Base-by-base conservation (phyloP, 1,140 invertebrate genomes). In the Spodoptera frugiperda region DNA sequence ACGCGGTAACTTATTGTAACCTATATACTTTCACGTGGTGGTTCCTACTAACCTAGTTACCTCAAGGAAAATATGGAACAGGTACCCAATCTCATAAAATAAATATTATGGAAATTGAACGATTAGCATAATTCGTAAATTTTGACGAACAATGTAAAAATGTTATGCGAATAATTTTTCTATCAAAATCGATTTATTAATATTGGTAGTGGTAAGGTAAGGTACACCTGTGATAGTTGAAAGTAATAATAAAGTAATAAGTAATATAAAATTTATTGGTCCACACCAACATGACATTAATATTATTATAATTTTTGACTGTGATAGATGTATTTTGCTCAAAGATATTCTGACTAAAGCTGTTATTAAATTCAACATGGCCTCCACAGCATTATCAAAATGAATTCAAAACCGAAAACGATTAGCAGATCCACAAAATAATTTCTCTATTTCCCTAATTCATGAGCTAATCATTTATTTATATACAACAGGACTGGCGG, bases 41-140 rank as follows among this genome's bases (percentile, higher is more conserved):
- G 4, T 21, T 21, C 8, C n/a, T 53, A 3, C 11, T 25, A 55
- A 21, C 19, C 17, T 10, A 9, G 17, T 10, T 55, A 25, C 25
- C 54, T 10, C 25, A 21, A 55, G 54, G 54, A 14, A 55, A 55
- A 55, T 15, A 25, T 25, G 21, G 21, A 14, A 55, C 33, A 39
- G 25, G 54, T 21, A 12, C 6, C 10, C 10, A 14, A 25, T 55
- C 19, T 55, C 21, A 12, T 55, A 55, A 55, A 25, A 25, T 25
- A 55, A 55, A 55, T 25, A 55, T 55, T 55, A 55, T 55, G 54
- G 10, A 55, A 55, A 55, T 55, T 25, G 54, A 25, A 12, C 14
- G 9, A 55, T 55, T 55, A 55, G 54, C 54, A 55, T 55, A 55
- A 55, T 55, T 55, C 54, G 10, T 55, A 25, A 55, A 19, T 25